Evolutionary conservation across 2,113 vertebrate species (phyloP).

Genomic region (Trematocara marginatum): DNA sequence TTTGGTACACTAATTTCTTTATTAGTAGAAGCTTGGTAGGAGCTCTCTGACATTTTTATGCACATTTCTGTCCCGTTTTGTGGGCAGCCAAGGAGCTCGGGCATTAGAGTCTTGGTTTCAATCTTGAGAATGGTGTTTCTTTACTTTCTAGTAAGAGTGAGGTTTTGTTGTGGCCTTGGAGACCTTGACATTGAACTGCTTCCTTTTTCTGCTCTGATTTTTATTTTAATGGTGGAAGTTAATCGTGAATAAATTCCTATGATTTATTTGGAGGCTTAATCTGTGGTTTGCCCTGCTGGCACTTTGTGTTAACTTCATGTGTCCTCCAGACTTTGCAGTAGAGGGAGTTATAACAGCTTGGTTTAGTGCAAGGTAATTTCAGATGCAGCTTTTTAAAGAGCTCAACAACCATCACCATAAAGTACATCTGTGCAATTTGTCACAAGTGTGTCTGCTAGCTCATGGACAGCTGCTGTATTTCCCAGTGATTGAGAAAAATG

Average conservation of each 20-base stretch:
- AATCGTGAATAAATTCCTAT: not conserved
- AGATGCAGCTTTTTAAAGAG: not conserved
- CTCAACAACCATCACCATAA: not conserved
- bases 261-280: not conserved
- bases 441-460: not conserved
- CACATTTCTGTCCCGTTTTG: not conserved
- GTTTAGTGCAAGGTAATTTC: not conserved
- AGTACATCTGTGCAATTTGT: not conserved
- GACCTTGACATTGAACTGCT: not conserved
- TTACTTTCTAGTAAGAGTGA: not conserved
- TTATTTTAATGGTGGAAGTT: not conserved
- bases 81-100: not conserved
- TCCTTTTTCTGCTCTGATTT: rapidly evolving
- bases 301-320: not conserved
- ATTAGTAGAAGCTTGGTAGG: not conserved
- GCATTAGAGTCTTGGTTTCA: not conserved
- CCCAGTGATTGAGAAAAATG: not conserved
- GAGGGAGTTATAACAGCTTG: not conserved
- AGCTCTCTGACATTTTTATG: not conserved
- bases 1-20: not conserved
- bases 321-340: not conserved
- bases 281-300: not conserved
- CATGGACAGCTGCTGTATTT: not conserved
- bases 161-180: not conserved
- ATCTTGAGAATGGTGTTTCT: not conserved